These are phyloP conservation scores for Melangyna quadrimaculata DNA, from an alignment of 2,888 invertebrate genomes.

Conservation along the genomic window DNA sequence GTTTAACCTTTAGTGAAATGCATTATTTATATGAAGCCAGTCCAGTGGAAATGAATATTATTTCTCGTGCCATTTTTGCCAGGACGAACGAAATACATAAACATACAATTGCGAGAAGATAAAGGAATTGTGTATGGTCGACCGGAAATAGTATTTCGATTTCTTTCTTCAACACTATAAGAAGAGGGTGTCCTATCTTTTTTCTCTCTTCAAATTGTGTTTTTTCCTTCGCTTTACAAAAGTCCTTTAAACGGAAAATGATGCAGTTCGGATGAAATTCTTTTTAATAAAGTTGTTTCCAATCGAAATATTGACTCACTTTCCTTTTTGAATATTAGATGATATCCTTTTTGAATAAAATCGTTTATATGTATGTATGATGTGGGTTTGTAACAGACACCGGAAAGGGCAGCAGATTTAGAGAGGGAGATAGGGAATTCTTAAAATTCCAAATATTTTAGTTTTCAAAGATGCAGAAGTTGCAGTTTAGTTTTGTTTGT, in stretches of 20 bases:
- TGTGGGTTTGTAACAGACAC: too few relatives aligned
- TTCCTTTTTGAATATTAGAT: background rate
- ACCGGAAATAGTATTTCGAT: constrained; percentile 40
- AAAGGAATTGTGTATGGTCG: constrained; percentile 62
- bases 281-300: constrained; percentile 16
- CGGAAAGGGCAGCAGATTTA: background rate
- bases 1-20: constrained; percentile 56
- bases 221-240: background rate
- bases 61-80: background rate
- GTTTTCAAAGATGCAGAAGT: background rate
- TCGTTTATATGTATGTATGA: background rate
- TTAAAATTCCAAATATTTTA: background rate
- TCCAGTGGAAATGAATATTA: constrained; percentile 60
- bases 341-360: background rate
- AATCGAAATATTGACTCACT: background rate
- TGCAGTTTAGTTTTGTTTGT: background rate
- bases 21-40: constrained; percentile 65
- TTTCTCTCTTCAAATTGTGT: background rate
- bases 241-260: background rate
- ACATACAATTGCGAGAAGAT: constrained; percentile 51
- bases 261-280: background rate
- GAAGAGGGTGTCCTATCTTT: background rate
- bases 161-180: background rate
- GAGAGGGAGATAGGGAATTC: background rate
- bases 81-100: background rate